A percentile compares a stretch with the other conserved stretches of the same genome.
Conservation (phyloP, 2,888 invertebrate species). For the Lepidocyrtinus sp. region DNA sequence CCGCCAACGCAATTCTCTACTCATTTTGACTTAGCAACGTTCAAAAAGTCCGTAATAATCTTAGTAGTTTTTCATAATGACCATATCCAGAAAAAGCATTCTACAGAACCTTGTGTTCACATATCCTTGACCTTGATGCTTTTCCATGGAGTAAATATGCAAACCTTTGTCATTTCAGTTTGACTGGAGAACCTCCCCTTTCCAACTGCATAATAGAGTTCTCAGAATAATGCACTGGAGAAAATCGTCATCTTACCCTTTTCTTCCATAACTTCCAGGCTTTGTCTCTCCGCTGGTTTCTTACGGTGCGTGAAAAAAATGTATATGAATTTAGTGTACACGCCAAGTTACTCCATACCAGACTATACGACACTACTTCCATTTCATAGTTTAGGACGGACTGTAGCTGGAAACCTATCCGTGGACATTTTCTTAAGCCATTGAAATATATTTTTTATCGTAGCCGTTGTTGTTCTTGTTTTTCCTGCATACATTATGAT, state of each 20-base stretch:
- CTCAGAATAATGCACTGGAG: conserved; percentile 2
- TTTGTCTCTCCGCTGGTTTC: background rate
- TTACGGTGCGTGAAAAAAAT: background rate
- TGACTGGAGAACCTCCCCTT: background rate
- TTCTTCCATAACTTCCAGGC: background rate
- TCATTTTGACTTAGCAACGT: too few relatives aligned
- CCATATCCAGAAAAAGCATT: too few relatives aligned
- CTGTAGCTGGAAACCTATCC: too few relatives aligned
- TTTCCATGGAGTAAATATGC: conserved; percentile 41
- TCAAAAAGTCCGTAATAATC: too few relatives aligned
- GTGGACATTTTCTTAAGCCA: conserved; percentile 1
- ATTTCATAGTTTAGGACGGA: too few relatives aligned
- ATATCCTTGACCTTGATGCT: conserved; percentile 56
- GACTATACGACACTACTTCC: too few relatives aligned
- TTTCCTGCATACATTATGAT: conserved; percentile 57
- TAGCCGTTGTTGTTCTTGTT: too few relatives aligned
- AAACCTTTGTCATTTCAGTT: background rate
- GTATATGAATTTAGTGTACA: conserved; percentile 12
- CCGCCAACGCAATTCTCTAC: too few relatives aligned
- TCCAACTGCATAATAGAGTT: background rate
- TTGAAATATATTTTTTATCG: too few relatives aligned
- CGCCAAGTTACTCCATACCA: too few relatives aligned
- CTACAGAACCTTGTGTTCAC: too few relatives aligned
- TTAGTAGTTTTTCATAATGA: too few relatives aligned
- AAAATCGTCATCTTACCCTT: conserved; percentile 7